phyloP scores from a whole-genome alignment of 2,797 vertebrate species.

The Gallinago stenura region DNA sequence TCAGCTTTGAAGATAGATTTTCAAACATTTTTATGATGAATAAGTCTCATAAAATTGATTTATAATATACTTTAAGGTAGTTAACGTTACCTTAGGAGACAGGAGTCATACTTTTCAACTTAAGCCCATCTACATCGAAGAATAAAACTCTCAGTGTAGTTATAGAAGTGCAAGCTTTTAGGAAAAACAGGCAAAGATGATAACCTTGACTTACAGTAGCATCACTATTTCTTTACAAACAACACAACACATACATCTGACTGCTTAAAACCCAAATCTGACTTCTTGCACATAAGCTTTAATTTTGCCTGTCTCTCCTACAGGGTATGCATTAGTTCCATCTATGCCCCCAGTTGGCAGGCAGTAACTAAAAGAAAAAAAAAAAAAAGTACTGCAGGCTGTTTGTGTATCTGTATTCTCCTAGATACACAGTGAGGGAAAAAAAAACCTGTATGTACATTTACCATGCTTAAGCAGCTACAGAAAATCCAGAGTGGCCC shows the following conservation, averaged over 20 bases:
- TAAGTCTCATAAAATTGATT: not conserved
- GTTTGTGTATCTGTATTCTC: not conserved
- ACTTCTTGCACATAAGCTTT: not conserved
- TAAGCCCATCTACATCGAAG: not conserved
- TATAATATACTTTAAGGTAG: not conserved
- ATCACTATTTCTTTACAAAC: not conserved
- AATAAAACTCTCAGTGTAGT: not conserved
- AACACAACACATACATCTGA: not conserved
- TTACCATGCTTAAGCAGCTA: not conserved
- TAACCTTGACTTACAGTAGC: not conserved
- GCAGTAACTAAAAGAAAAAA: not conserved
- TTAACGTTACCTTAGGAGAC: not conserved
- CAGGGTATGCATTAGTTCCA: not conserved
- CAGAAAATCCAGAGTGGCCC: not conserved
- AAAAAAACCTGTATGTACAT: not conserved
- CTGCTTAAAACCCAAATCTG: not conserved
- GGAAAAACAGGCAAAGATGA: not conserved
- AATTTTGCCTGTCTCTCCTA: not conserved
- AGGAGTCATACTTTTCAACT: not conserved
- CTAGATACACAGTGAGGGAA: fast-evolving
- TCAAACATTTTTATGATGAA: not conserved
- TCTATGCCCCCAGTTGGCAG: not conserved
- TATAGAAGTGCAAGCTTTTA: not conserved
- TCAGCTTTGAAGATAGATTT: not conserved
- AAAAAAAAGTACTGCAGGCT: not conserved